Conservation (phyloP, 2,888 invertebrate species). For the Lepas anatifera region DNA sequence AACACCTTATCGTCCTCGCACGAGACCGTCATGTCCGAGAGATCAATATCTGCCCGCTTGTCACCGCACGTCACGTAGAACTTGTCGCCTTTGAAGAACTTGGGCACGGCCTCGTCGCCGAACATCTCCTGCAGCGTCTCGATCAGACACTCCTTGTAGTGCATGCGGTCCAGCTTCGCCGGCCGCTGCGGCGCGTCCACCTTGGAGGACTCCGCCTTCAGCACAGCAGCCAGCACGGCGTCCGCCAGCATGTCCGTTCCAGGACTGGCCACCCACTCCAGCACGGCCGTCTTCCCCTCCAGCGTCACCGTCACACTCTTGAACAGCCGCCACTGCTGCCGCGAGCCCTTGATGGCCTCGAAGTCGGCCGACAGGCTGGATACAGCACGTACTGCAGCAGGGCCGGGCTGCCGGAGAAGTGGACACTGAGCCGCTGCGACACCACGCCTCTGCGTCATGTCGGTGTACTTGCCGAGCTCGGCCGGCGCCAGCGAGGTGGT, state of each 20-base stretch:
- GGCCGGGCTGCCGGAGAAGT: constrained; percentile 61
- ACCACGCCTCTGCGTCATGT: constrained; percentile 87
- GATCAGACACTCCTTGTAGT: constrained; percentile 81
- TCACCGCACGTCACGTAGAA: constrained; percentile 72
- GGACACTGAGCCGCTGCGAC: constrained; percentile 80
- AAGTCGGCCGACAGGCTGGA: constrained; percentile 65
- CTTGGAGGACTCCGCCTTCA: constrained; percentile 44
- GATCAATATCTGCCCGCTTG: constrained; percentile 72
- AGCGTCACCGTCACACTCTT: constrained; percentile 66
- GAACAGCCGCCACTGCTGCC: constrained; percentile 48
- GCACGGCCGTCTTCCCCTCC: constrained; percentile 36
- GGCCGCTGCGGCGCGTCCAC: constrained; percentile 18
- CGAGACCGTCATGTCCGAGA: constrained; percentile 62
- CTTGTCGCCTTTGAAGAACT: constrained; percentile 82
- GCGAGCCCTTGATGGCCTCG: constrained; percentile 50
- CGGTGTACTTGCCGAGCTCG: constrained; percentile 92
- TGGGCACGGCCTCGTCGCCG: constrained; percentile 83
- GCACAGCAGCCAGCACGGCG: constrained; percentile 73
- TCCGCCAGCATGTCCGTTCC: constrained; percentile 98
- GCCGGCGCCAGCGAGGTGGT: constrained; percentile 82
- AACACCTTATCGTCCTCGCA: constrained; percentile 69
- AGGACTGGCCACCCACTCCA: constrained; percentile 82
- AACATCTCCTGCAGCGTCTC: constrained; percentile 91
- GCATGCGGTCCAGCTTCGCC: constrained; percentile 69
- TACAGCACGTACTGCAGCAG: constrained; percentile 60